Conservation (phyloP, 2,888 invertebrate species). For the Agrochola lychnidis region DNA sequence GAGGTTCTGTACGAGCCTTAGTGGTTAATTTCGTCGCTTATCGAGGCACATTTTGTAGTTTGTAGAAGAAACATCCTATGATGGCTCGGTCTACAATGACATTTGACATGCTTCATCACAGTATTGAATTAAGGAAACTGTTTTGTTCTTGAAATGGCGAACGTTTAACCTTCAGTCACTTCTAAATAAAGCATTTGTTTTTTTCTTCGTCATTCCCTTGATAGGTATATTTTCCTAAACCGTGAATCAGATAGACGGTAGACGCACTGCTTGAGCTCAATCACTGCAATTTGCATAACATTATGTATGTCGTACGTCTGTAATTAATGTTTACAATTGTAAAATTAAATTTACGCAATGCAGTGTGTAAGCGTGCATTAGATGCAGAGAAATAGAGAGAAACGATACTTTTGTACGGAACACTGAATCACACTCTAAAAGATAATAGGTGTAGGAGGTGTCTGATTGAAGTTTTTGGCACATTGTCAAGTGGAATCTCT, state of each 20-base stretch:
- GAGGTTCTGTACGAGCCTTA: no score
- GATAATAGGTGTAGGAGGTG: background rate
- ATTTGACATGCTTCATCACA: slow-evolving; percentile 28
- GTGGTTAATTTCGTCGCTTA: no score
- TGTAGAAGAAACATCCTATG: background rate
- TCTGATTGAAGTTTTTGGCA: slow-evolving; percentile 39
- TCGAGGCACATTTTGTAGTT: no score
- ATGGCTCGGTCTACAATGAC: slow-evolving; percentile 24
- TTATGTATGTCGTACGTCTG: slow-evolving; percentile 46
- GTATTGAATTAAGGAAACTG: slow-evolving; percentile 43
- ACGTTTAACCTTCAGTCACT: slow-evolving; percentile 50
- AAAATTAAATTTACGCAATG: slow-evolving; percentile 21
- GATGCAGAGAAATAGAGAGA: slow-evolving; percentile 11
- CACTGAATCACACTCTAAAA: background rate
- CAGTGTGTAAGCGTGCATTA: slow-evolving; percentile 10
- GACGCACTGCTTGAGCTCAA: slow-evolving; percentile 6
- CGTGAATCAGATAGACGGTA: slow-evolving; percentile 16
- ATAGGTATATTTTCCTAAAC: slow-evolving; percentile 1
- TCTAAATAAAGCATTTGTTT: slow-evolving; percentile 12
- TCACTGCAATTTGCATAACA: slow-evolving; percentile 58
- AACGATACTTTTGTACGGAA: slow-evolving; percentile 5
- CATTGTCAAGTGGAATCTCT: slow-evolving; percentile 42
- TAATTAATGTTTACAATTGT: slow-evolving; percentile 48
- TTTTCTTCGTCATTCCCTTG: slow-evolving; percentile 2
- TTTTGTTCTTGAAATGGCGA: slow-evolving; percentile 36